Evolutionary conservation across 1,140 invertebrate species (phyloP), one percentile per base, ranked within the genome.

Genomic region (Kradibia gibbosae): DNA sequence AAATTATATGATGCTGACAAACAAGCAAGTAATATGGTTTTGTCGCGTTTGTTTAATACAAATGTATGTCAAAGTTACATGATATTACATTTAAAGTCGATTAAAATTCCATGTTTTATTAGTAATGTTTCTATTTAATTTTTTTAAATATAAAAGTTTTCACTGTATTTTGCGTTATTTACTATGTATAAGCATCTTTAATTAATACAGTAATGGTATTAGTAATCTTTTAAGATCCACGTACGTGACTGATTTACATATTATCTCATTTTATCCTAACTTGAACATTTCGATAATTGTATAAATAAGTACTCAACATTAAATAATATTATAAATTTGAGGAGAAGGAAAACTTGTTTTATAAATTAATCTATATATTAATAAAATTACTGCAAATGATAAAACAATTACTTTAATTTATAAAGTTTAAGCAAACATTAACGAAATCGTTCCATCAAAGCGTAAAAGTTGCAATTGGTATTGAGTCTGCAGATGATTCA

Each of bases 31-130:
- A 34, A 36, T 17, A 65, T 36, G 60, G 15, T 65, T 1, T 22
- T 65, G n/a, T 65, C 17, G 31, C n/a, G 31, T 25, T 60, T 31
- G 28, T 60, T 31, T 3, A 53, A 22, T 53, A 53, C 4, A 53
- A 53, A 53, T 53, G 10, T 53, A 31, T 31, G 25, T 31, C 25
- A 60, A 60, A 60, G 25, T 31, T 60, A 31, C 10, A 60, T 17
- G 60, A 65, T 13, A 65, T 65, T 65, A 57, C 22, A 13, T 57
- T 57, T 57, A 25, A 57, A 57, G 28, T n/a, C n/a, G n/a, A n/a
- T n/a, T n/a, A n/a, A n/a, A n/a, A n/a, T n/a, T n/a, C n/a, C n/a
- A n/a, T n/a, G n/a, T n/a, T n/a, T n/a, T n/a, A n/a, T n/a, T n/a
- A n/a, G n/a, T n/a, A n/a, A n/a, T n/a, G n/a, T n/a, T n/a, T n/a